These are phyloP conservation scores for Scaptomyza montana DNA, from an alignment of 1,140 invertebrate genomes.

Conservation along the genomic window DNA sequence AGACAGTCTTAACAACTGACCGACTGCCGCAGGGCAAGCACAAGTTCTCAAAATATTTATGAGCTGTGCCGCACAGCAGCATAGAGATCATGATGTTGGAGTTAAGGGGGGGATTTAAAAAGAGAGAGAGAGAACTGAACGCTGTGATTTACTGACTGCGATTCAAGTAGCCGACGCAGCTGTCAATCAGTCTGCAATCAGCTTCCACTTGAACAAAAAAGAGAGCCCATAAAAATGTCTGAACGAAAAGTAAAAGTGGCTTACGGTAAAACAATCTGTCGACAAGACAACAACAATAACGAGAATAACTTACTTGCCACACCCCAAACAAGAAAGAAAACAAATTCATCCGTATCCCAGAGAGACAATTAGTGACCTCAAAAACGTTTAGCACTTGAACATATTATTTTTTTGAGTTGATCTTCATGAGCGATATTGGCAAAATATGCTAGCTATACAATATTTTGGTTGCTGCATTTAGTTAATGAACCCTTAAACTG, in stretches of 20 bases:
- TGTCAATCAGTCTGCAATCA: constrained; percentile 78
- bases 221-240: constrained; percentile 74
- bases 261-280: constrained; percentile 68
- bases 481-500: constrained; percentile 66
- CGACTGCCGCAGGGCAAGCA: constrained; percentile 41
- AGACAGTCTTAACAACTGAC: too few relatives aligned
- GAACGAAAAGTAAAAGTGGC: constrained; percentile 75
- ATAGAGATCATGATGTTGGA: not conserved
- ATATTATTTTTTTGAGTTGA: constrained; percentile 48
- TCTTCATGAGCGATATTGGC: constrained; percentile 63
- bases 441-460: constrained; percentile 24
- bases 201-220: constrained; percentile 58
- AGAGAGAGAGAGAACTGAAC: constrained; percentile 40
- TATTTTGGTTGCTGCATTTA: constrained; percentile 66
- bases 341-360: constrained; percentile 17
- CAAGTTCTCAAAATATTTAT: constrained; percentile 74
- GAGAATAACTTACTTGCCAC: constrained; percentile 54
- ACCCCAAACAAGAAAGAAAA: constrained; percentile 52
- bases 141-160: constrained; percentile 68
- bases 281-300: constrained; percentile 18
- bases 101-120: not conserved
- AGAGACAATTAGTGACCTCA: constrained; percentile 77
- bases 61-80: constrained; percentile 32
- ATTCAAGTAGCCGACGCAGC: constrained; percentile 74
- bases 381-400: constrained; percentile 76